These are phyloP conservation scores for Nerophis ophidion DNA, from an alignment of 2,113 vertebrate species.

Conservation along the genomic window DNA sequence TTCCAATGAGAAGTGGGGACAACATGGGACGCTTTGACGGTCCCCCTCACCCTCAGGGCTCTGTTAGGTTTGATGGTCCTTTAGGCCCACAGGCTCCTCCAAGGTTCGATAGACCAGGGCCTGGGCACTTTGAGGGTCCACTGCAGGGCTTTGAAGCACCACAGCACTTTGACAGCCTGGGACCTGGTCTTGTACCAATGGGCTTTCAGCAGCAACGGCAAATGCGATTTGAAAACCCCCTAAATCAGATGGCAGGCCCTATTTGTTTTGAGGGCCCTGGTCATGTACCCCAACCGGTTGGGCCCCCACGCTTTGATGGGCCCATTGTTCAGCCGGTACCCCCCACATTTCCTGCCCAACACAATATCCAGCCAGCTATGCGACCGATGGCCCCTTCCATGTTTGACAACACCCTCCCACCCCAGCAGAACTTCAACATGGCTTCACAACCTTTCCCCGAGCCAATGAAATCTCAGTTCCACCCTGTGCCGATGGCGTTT, in stretches of 20 bases:
- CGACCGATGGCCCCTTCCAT: conserved; percentile 69
- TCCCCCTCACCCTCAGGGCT: conserved; percentile 45
- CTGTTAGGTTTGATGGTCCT: conserved; percentile 74
- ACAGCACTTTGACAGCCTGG: conserved; percentile 30
- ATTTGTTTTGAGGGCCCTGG: conserved; percentile 76
- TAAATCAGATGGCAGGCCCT: conserved; percentile 58
- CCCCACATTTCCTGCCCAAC: conserved; percentile 62
- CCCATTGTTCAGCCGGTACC: conserved; percentile 73
- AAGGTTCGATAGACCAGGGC: conserved; percentile 54
- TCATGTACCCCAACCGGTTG: conserved; percentile 71
- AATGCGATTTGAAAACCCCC: conserved; percentile 43
- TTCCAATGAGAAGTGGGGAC: conserved; percentile 60
- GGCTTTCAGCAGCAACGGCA: conserved; percentile 54
- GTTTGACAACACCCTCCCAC: conserved; percentile 72
- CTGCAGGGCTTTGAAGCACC: conserved; percentile 56
- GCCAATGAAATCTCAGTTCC: conserved; percentile 73
- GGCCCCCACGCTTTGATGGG: conserved; percentile 74
- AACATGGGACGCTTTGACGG: conserved; percentile 69
- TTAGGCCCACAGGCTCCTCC: conserved; percentile 63
- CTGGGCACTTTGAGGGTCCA: conserved; percentile 55
- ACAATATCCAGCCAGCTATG: conserved; percentile 65
- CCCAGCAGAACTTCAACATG: conserved; percentile 72
- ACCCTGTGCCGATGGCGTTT: conserved; percentile 74
- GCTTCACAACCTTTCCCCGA: conserved; percentile 75
- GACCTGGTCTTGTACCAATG: conserved; percentile 26